Percentiles rank a stretch among this genome's conserved stretches.
Conservation (phyloP, 2,797 vertebrate genomes). For the Phataginus tetradactyla region DNA sequence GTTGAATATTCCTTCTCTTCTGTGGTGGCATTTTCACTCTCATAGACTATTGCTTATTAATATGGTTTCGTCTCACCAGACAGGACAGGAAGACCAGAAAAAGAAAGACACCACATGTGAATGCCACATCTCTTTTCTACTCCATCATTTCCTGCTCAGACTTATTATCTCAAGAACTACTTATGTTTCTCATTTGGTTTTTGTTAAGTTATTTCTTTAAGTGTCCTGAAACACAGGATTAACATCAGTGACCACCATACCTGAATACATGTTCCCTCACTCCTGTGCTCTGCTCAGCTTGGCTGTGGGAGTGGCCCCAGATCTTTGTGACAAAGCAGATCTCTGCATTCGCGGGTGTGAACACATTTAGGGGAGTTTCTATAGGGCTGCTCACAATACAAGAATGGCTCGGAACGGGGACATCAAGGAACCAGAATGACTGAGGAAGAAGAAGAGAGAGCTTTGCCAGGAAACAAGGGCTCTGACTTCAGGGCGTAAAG, state of each 20-base stretch:
- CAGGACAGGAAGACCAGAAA: not conserved
- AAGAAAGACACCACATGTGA: not conserved
- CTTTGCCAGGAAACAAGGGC: conserved; percentile 53
- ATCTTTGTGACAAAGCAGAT: not conserved
- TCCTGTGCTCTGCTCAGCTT: not conserved
- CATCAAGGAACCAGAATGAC: not conserved
- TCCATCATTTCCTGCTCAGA: not conserved
- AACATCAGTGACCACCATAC: not conserved
- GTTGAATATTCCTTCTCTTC: not conserved
- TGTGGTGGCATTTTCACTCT: not conserved
- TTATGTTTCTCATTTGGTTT: not conserved
- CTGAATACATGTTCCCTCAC: not conserved
- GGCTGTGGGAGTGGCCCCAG: not conserved
- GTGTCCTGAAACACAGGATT: not conserved
- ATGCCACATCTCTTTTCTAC: not conserved
- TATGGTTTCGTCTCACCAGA: not conserved
- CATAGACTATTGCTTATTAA: not conserved
- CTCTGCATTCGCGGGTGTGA: not conserved
- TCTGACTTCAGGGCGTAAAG: conserved; percentile 54
- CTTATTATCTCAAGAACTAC: not conserved
- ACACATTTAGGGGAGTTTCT: not conserved
- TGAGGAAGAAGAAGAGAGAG: not conserved
- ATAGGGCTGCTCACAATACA: not conserved
- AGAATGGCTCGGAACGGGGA: conserved; percentile 20
- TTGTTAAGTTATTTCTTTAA: not conserved